These are phyloP conservation scores for Semaprochilodus insignis DNA, from an alignment of 2,797 vertebrate species.

Conservation along the genomic window DNA sequence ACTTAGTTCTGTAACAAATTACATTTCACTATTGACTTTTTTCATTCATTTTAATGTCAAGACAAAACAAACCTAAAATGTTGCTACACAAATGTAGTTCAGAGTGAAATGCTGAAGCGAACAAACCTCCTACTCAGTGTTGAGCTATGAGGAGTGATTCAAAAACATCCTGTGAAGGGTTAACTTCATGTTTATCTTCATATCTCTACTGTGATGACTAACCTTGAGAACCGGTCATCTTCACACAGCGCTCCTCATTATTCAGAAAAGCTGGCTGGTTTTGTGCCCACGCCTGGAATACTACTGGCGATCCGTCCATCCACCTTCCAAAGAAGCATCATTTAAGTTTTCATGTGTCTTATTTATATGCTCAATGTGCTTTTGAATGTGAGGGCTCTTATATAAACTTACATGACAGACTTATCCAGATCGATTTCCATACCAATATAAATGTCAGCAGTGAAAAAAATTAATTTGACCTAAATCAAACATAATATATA, in stretches of 20 bases:
- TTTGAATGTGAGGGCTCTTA: neutral
- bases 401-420: constrained; percentile 80
- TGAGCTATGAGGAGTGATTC: no score
- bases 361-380: neutral
- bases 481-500: constrained; percentile 23
- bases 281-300: constrained; percentile 80
- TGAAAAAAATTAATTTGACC: constrained; percentile 18
- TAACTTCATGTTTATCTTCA: no score
- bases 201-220: constrained; percentile 3
- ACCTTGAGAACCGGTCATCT: constrained; percentile 81
- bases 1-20: no score
- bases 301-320: constrained; percentile 81
- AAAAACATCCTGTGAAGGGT: no score
- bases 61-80: no score
- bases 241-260: constrained; percentile 85
- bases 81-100: no score
- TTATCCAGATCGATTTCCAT: constrained; percentile 87
- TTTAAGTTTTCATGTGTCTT: neutral
- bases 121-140: no score
- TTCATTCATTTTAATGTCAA: no score
- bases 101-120: no score
- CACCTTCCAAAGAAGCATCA: constrained; percentile 70
- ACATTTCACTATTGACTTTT: no score
- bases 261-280: constrained; percentile 86
- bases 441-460: constrained; percentile 81